Percentiles rank a stretch among this genome's conserved stretches.
Evolutionary conservation across 2,888 invertebrate genomes (phyloP).

Genomic region (Cephus spinipes): DNA sequence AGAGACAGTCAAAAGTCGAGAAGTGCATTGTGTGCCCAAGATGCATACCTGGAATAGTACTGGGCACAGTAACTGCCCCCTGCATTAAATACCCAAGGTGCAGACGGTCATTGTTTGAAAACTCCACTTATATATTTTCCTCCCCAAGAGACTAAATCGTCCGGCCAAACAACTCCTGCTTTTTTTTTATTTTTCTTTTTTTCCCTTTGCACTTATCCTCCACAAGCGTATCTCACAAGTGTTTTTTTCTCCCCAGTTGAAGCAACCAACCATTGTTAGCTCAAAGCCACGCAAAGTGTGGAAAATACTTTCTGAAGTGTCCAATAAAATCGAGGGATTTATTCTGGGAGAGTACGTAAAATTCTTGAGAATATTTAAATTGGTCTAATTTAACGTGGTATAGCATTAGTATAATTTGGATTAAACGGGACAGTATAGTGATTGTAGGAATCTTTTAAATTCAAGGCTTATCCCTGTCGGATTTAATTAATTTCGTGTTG

Average conservation of each 20-base stretch:
- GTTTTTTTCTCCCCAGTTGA: not conserved
- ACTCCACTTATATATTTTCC: conserved; percentile 7
- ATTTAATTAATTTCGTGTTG: not conserved
- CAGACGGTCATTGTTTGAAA: conserved; percentile 4
- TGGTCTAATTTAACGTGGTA: not conserved
- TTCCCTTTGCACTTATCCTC: not conserved
- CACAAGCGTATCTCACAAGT: not conserved
- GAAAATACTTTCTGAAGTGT: not conserved
- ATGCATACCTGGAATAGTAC: not conserved
- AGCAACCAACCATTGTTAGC: not conserved
- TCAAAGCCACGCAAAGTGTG: not conserved
- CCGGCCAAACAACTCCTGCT: not conserved
- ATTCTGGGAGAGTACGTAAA: not conserved
- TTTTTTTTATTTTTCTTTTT: not conserved
- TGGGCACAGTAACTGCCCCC: not conserved
- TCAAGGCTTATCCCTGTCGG: not conserved
- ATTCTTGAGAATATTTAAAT: not conserved
- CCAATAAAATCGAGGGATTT: not conserved
- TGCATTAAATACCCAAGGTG: conserved; percentile 9
- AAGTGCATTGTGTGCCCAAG: not conserved
- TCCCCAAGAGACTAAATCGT: conserved; percentile 13
- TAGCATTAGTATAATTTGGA: not conserved
- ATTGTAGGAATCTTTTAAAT: not conserved
- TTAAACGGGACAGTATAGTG: not conserved
- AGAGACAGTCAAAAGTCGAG: conserved; percentile 22